Evolutionary conservation across 2,797 vertebrate species (phyloP).

Genomic region (Danio kyathit): DNA sequence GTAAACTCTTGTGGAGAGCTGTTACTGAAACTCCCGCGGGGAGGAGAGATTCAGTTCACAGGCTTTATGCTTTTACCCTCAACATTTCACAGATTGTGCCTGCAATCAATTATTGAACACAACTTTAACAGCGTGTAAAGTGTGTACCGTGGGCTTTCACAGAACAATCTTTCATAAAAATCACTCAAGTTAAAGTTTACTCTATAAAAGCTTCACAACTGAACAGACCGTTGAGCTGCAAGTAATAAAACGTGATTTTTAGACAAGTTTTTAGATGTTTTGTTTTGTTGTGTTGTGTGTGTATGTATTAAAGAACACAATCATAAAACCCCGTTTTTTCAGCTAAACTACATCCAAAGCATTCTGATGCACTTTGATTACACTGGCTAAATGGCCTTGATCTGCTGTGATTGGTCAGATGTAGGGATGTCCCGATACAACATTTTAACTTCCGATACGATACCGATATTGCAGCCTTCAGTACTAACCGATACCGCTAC

Average conservation of each 20-base stretch:
- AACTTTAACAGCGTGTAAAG: conserved; percentile 1
- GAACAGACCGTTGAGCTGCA: not conserved
- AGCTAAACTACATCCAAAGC: not conserved
- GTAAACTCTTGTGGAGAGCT: conserved; percentile 5
- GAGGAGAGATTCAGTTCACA: conserved; percentile 29
- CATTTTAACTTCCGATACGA: no score
- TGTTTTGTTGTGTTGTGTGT: not conserved
- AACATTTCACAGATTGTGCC: conserved; percentile 25
- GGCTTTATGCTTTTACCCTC: conserved; percentile 21
- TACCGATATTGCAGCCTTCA: no score
- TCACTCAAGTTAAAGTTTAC: not conserved
- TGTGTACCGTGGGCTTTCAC: not conserved
- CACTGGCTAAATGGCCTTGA: no score
- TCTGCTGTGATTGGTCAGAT: no score
- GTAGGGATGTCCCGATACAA: no score
- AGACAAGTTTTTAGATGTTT: not conserved
- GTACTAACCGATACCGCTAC: no score
- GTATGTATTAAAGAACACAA: not conserved
- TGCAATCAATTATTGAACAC: conserved; percentile 34
- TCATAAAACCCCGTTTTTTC: no score
- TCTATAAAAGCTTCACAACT: not conserved
- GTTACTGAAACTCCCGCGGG: conserved; percentile 38
- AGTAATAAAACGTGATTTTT: not conserved
- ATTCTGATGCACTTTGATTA: not conserved
- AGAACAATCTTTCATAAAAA: not conserved